These are phyloP conservation scores for Tetramorium alpestre DNA, from an alignment of 1,140 invertebrate species.

Conservation along the genomic window DNA sequence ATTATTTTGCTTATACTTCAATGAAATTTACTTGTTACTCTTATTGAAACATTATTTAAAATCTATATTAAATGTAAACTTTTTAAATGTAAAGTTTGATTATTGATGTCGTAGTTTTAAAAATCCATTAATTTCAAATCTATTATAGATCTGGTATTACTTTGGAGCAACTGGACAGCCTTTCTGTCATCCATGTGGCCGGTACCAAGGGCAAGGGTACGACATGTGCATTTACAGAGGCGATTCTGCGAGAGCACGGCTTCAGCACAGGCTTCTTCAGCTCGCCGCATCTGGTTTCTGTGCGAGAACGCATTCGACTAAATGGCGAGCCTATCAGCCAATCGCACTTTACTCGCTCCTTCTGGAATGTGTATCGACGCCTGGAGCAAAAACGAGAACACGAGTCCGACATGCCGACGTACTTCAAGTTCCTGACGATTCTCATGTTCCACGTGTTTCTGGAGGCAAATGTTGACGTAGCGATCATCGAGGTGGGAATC, in stretches of 20 bases:
- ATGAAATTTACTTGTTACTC: background rate
- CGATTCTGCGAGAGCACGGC: slow-evolving; percentile 94
- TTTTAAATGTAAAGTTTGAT: background rate
- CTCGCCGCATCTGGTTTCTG: slow-evolving; percentile 97
- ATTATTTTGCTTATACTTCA: slow-evolving; percentile 11
- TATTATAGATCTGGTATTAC: slow-evolving; percentile 88
- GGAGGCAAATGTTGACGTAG: slow-evolving; percentile 95
- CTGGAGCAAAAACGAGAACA: slow-evolving; percentile 86
- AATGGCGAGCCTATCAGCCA: slow-evolving; percentile 93
- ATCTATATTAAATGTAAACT: background rate
- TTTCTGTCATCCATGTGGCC: slow-evolving; percentile 96
- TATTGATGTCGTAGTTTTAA: background rate
- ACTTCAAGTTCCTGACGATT: slow-evolving; percentile 97
- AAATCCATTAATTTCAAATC: background rate
- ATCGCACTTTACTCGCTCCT: slow-evolving; percentile 91
- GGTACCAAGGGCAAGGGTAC: slow-evolving; percentile 99
- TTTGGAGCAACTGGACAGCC: slow-evolving; percentile 87
- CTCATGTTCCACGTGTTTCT: slow-evolving; percentile 96
- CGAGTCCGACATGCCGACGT: slow-evolving; percentile 94
- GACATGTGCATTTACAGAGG: slow-evolving; percentile 97
- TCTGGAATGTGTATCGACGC: slow-evolving; percentile 93
- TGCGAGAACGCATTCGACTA: slow-evolving; percentile 96
- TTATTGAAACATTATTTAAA: background rate
- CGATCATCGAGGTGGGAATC: slow-evolving; percentile 98
- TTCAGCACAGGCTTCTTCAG: slow-evolving; percentile 97